phyloP scores from a whole-genome alignment of 1,140 invertebrate genomes.

The Meteorus sp. region DNA sequence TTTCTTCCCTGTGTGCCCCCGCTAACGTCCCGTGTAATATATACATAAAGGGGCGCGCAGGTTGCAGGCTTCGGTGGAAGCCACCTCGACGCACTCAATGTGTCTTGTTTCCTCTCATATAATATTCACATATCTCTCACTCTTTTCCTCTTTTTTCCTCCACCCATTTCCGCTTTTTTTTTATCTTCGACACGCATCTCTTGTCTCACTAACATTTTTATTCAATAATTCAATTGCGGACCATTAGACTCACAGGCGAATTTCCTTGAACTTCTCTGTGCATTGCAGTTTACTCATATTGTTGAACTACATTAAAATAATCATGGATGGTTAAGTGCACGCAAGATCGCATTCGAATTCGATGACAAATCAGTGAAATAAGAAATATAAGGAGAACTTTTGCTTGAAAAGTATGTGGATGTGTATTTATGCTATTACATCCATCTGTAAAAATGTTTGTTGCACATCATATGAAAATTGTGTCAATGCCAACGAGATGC shows the following conservation, averaged over 20 bases:
- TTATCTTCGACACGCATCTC: slow-evolving; percentile 16
- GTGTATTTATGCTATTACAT: no score
- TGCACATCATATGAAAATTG: no score
- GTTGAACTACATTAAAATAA: no score
- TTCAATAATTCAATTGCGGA: slow-evolving; percentile 16
- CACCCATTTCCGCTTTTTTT: slow-evolving; percentile 20
- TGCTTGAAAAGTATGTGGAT: no score
- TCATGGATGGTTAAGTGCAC: no score
- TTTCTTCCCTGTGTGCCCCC: neutral
- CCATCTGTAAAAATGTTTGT: no score
- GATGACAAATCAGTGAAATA: no score
- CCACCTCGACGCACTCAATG: slow-evolving; percentile 15
- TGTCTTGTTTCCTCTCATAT: slow-evolving; percentile 10
- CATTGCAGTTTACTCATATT: no score
- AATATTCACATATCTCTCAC: neutral
- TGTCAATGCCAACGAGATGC: no score
- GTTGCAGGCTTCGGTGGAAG: slow-evolving; percentile 18
- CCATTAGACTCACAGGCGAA: slow-evolving; percentile 2
- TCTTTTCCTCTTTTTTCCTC: slow-evolving; percentile 10
- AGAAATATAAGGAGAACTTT: no score
- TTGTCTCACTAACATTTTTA: slow-evolving; percentile 1
- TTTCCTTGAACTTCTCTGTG: neutral
- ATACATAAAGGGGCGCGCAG: slow-evolving; percentile 16
- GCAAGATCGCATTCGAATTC: no score
- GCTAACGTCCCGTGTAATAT: slow-evolving; percentile 17